A percentile compares a stretch with the other conserved stretches of the same genome.
These are phyloP conservation scores for Shargacucullia verbasci DNA, from an alignment of 2,888 invertebrate species.

Conservation along the genomic window DNA sequence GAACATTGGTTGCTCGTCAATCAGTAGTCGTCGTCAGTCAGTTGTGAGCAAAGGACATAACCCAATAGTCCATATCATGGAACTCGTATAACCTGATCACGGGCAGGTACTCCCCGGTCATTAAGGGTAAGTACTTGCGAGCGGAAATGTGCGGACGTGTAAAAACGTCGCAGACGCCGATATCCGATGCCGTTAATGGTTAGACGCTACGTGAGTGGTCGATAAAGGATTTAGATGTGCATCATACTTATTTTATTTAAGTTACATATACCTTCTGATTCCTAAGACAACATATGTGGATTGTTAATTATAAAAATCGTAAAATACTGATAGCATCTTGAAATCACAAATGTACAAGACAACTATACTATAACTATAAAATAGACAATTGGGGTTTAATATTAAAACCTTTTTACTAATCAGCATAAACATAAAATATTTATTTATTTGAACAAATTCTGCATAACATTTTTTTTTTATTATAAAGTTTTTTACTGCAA, in stretches of 20 bases:
- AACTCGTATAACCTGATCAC: slow-evolving; percentile 66
- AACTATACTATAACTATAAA: too few species aligned
- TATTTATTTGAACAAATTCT: too few species aligned
- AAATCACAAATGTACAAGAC: too few species aligned
- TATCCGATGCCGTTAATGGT: slow-evolving; percentile 49
- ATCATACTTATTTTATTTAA: too few species aligned
- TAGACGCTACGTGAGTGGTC: slow-evolving; percentile 7
- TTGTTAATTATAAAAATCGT: too few species aligned
- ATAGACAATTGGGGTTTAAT: too few species aligned
- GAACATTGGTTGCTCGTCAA: slow-evolving; percentile 34
- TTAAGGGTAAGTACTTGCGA: slow-evolving; percentile 66
- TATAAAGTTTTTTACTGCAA: slow-evolving; percentile 1
- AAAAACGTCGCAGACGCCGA: slow-evolving; percentile 30
- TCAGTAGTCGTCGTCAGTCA: slow-evolving; percentile 10
- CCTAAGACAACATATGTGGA: too few species aligned
- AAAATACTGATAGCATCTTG: too few species aligned
- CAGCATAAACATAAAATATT: too few species aligned
- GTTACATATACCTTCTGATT: too few species aligned
- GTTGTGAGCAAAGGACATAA: slow-evolving; percentile 58
- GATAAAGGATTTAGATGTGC: not conserved
- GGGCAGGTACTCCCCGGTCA: slow-evolving; percentile 52
- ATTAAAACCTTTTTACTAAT: too few species aligned
- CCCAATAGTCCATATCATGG: slow-evolving; percentile 71
- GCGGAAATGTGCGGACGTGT: slow-evolving; percentile 50
- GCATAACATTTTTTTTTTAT: too few species aligned